A percentile compares a stretch with the other conserved stretches of the same genome.
Conservation (phyloP, 1,140 invertebrate genomes). For the Agraylea sexmaculata region DNA sequence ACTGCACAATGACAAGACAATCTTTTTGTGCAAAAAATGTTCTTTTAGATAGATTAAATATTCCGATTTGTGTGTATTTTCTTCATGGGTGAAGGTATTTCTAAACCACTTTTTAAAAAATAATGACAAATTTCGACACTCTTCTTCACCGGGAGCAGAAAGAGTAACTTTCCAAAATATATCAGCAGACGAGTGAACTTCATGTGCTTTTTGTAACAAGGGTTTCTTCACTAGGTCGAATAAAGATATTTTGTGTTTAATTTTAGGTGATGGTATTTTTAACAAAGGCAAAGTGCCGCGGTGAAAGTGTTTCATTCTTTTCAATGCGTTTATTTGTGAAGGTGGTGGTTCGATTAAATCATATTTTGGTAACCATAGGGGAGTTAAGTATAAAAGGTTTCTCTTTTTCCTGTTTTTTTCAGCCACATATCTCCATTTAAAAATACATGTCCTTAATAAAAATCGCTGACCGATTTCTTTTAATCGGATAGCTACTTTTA, state of each 20-base stretch:
- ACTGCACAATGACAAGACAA: conserved; percentile 32
- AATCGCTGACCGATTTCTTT: conserved; percentile 28
- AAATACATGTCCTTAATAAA: conserved; percentile 29
- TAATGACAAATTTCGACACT: conserved; percentile 29
- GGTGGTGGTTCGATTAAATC: conserved; percentile 35
- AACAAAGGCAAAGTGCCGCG: conserved; percentile 32
- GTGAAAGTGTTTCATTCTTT: conserved; percentile 43
- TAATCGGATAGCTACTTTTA: conserved; percentile 31
- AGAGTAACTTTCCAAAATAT: conserved; percentile 58
- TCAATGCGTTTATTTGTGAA: conserved; percentile 39
- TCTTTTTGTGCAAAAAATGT: conserved; percentile 37
- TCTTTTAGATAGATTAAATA: conserved; percentile 31
- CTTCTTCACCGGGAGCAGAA: conserved; percentile 39
- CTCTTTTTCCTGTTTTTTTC: conserved; percentile 38
- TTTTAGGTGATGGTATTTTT: conserved; percentile 27
- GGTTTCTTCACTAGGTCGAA: conserved; percentile 37
- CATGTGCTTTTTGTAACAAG: conserved; percentile 34
- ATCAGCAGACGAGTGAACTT: conserved; percentile 39
- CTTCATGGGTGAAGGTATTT: conserved; percentile 28
- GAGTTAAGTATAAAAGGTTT: conserved; percentile 44
- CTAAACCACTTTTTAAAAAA: conserved; percentile 30
- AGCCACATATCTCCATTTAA: conserved; percentile 32
- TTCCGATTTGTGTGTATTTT: conserved; percentile 24
- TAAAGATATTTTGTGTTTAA: conserved; percentile 34
- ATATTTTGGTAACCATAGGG: conserved; percentile 45